A percentile compares a stretch with the other conserved stretches of the same genome.
Evolutionary conservation across 1,140 invertebrate species (phyloP).

Genomic region (Drosophila repleta): DNA sequence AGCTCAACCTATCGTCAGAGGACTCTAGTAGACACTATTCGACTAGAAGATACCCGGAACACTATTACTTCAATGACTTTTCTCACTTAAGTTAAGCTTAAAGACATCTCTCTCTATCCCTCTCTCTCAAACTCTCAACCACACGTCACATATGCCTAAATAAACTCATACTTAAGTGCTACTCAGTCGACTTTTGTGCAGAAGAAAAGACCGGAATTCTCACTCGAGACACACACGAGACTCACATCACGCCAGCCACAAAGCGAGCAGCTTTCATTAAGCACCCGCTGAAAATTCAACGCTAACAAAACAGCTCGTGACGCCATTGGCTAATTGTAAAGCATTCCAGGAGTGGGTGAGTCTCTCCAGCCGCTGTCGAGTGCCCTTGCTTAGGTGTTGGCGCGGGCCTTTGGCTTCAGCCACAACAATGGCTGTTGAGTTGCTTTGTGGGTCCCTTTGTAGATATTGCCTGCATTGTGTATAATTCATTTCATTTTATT

Average conservation of each 20-base stretch:
- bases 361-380: background rate
- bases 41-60: no score
- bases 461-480: conserved; percentile 33
- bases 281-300: background rate
- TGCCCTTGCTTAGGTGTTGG: conserved; percentile 17
- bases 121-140: background rate
- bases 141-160: background rate
- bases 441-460: conserved; percentile 47
- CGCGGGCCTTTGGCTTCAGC: background rate
- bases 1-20: no score
- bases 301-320: conserved; percentile 1
- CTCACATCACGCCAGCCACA: background rate
- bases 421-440: conserved; percentile 47
- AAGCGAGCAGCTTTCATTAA: conserved; percentile 4
- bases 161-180: background rate
- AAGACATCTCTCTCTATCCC: background rate
- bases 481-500: conserved; percentile 53
- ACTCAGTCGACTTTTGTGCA: background rate
- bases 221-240: conserved; percentile 5
- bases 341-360: conserved; percentile 1
- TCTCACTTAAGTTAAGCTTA: background rate
- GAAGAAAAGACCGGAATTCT: background rate
- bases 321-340: conserved; percentile 9
- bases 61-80: no score
- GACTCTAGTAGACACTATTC: no score